These are phyloP conservation scores for Hycleus cichorii DNA, from an alignment of 1,140 invertebrate genomes.

Conservation along the genomic window DNA sequence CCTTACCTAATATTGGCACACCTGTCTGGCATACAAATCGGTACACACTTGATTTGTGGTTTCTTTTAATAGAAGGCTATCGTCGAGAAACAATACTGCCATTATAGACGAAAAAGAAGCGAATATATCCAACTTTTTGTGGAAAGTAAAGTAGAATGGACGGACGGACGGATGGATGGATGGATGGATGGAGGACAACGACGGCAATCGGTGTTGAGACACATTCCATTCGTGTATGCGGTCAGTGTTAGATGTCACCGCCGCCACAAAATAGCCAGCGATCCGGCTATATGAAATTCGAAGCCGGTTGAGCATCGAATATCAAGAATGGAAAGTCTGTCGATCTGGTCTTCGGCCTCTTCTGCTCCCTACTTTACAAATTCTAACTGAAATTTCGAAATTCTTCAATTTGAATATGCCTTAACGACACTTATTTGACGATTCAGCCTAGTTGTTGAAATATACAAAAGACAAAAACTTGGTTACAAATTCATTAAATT, in stretches of 20 bases:
- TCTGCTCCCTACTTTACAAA: no score
- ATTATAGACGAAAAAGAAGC: background rate
- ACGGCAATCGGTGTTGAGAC: slow-evolving; percentile 17
- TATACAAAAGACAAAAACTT: no score
- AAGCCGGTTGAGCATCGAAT: slow-evolving; percentile 18
- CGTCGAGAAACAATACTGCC: background rate
- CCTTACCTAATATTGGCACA: background rate
- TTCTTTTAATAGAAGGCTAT: background rate
- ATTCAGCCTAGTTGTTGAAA: no score
- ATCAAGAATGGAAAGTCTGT: background rate
- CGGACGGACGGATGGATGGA: background rate
- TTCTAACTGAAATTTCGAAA: no score
- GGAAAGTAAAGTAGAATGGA: background rate
- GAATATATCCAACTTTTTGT: background rate
- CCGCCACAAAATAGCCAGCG: slow-evolving; percentile 17
- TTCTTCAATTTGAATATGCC: no score
- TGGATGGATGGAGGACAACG: slow-evolving; percentile 13
- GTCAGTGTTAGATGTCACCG: slow-evolving; percentile 26
- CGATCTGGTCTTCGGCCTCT: no score
- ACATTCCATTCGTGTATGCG: slow-evolving; percentile 22
- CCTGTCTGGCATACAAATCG: background rate
- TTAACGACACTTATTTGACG: no score
- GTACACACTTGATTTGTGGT: background rate
- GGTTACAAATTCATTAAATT: no score
- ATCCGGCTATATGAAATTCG: slow-evolving; percentile 16